Conservation (phyloP, 2,797 vertebrate species). For the Parotocinclus haroldoi region DNA sequence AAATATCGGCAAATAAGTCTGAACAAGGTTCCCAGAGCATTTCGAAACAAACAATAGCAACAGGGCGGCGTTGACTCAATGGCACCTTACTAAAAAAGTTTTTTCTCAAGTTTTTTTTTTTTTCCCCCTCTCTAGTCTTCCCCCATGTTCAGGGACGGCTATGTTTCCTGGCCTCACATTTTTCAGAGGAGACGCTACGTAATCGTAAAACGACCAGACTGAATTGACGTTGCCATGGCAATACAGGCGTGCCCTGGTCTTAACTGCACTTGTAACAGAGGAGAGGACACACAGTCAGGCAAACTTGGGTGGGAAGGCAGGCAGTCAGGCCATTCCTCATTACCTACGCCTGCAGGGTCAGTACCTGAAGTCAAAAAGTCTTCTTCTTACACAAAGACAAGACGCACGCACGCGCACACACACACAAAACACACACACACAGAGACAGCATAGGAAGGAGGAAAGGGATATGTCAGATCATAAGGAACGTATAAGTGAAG, state of each 20-base stretch:
- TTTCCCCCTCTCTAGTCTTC: too few species aligned
- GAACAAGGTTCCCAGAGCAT: too few species aligned
- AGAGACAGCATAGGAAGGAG: constrained; percentile 54
- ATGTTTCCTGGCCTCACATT: too few species aligned
- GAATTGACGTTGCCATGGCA: background rate
- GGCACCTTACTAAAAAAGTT: too few species aligned
- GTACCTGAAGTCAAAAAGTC: constrained; percentile 84
- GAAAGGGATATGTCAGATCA: constrained; percentile 69
- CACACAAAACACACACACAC: constrained; percentile 48
- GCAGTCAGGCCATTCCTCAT: constrained; percentile 55
- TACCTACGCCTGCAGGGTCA: constrained; percentile 80
- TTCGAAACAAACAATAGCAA: too few species aligned
- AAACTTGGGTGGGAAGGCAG: constrained; percentile 43
- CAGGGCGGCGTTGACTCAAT: too few species aligned
- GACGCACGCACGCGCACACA: constrained; percentile 50
- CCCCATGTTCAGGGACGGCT: too few species aligned
- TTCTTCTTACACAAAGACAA: constrained; percentile 76
- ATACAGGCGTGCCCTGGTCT: background rate
- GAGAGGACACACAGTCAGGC: constrained; percentile 3
- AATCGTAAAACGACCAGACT: background rate
- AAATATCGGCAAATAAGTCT: too few species aligned
- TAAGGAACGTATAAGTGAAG: constrained; percentile 45
- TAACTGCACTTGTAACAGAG: constrained; percentile 37
- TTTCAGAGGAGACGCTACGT: too few species aligned
- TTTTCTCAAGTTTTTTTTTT: too few species aligned